Conservation (phyloP, 2,888 invertebrate genomes). For the Hyposoter didymator region DNA sequence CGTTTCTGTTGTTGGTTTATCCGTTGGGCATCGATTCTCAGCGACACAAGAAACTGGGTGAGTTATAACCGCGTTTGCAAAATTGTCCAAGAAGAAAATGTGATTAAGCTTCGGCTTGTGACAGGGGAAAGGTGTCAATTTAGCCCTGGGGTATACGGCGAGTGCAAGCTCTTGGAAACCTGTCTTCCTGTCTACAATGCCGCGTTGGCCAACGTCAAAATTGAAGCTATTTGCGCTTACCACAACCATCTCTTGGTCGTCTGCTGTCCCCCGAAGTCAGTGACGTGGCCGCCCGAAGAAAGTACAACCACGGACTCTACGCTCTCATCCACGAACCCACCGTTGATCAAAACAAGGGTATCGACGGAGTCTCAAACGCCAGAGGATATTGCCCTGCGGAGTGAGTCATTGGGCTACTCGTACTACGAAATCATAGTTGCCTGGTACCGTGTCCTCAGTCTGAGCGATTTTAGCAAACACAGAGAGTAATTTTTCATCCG, state of each 20-base stretch:
- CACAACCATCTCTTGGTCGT: constrained; percentile 72
- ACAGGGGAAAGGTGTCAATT: constrained; percentile 72
- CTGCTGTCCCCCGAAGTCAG: constrained; percentile 75
- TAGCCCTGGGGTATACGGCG: constrained; percentile 65
- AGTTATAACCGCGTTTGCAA: too few relatives aligned
- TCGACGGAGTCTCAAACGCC: too few relatives aligned
- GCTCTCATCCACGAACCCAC: background rate
- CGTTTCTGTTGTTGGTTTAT: too few relatives aligned
- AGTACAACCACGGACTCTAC: background rate
- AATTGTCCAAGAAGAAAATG: too few relatives aligned
- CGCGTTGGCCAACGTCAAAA: constrained; percentile 72
- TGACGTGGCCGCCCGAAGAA: too few relatives aligned
- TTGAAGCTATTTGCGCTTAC: constrained; percentile 73
- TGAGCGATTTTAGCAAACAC: too few relatives aligned
- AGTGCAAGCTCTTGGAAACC: constrained; percentile 69
- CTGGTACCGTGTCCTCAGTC: background rate
- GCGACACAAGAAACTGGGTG: too few relatives aligned
- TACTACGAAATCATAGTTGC: too few relatives aligned
- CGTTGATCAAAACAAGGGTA: too few relatives aligned
- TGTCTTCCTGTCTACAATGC: constrained; percentile 74
- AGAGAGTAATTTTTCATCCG: too few relatives aligned
- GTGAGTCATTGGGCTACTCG: constrained; percentile 66
- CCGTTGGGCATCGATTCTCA: too few relatives aligned
- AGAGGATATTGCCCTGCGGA: constrained; percentile 70
- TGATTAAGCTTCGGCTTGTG: background rate